Percentiles rank a stretch among this genome's conserved stretches.
Evolutionary conservation across 2,888 invertebrate species (phyloP).

Genomic region (Rosalia funebris): DNA sequence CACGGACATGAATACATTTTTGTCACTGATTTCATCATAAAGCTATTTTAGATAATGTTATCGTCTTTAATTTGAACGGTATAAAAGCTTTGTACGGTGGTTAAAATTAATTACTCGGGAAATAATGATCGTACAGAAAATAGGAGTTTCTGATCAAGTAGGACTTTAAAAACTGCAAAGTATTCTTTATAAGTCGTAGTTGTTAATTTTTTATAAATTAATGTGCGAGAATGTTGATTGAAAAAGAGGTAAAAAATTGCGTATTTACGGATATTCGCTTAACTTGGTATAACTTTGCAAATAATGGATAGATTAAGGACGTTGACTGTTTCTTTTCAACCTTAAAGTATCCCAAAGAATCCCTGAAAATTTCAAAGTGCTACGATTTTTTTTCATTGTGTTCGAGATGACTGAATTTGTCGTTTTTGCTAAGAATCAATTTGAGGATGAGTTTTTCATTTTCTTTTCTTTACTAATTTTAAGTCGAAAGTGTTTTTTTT

Average conservation of each 20-base stretch:
- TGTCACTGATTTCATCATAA: too few relatives aligned
- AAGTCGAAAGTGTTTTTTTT: not conserved
- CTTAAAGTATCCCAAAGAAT: not conserved
- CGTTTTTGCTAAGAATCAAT: not conserved
- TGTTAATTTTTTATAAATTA: not conserved
- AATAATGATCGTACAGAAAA: not conserved
- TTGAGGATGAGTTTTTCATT: not conserved
- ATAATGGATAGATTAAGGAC: not conserved
- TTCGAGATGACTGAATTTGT: not conserved
- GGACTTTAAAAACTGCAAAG: not conserved
- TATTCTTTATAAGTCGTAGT: not conserved
- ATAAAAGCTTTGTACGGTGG: too few relatives aligned
- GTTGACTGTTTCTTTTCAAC: not conserved
- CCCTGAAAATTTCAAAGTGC: not conserved
- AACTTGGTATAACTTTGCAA: not conserved
- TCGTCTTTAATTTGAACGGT: too few relatives aligned
- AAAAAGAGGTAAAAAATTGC: not conserved
- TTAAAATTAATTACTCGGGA: not conserved
- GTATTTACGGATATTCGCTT: not conserved
- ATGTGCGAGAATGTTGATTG: not conserved
- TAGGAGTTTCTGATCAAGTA: too few relatives aligned
- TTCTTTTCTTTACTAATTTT: not conserved
- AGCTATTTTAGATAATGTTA: too few relatives aligned
- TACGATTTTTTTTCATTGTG: not conserved
- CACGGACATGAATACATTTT: too few relatives aligned